Evolutionary conservation across 2,888 invertebrate genomes (phyloP).

Genomic region (Meta bourneti): DNA sequence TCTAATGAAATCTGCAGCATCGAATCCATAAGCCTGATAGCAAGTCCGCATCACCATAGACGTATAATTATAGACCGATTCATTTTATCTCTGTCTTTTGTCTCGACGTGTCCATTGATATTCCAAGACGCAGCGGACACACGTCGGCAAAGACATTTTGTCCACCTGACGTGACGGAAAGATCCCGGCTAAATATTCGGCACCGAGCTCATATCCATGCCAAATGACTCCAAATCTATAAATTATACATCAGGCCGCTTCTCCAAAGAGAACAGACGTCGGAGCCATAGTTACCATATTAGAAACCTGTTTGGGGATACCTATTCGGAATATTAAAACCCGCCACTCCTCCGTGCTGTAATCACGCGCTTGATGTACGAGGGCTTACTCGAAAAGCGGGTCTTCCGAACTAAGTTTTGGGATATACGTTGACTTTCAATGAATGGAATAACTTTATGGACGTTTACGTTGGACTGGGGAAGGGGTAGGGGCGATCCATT

Average conservation of each 20-base stretch:
- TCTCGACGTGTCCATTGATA: not conserved
- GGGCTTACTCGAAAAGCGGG: not conserved
- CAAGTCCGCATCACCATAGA: not conserved
- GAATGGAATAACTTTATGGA: not conserved
- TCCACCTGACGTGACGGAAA: conserved; percentile 1
- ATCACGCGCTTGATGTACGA: conserved; percentile 6
- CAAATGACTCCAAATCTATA: conserved; percentile 29
- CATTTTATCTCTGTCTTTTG: not conserved
- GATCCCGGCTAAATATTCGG: not conserved
- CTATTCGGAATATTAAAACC: conserved; percentile 29
- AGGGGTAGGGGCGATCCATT: not conserved
- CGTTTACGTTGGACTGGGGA: too few relatives aligned
- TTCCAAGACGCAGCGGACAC: not conserved
- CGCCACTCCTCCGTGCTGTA: conserved; percentile 24
- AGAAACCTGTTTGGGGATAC: conserved; percentile 20
- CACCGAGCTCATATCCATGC: conserved; percentile 34
- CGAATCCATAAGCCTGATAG: not conserved
- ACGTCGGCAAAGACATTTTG: conserved; percentile 21
- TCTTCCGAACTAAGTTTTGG: too few relatives aligned
- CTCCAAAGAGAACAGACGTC: too few relatives aligned
- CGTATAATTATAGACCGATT: not conserved
- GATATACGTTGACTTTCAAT: not conserved
- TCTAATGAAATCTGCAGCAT: not conserved
- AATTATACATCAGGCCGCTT: conserved; percentile 17
- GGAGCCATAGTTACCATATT: not conserved